phyloP scores from a whole-genome alignment of 2,113 vertebrate genomes.

The Setophaga coronata region DNA sequence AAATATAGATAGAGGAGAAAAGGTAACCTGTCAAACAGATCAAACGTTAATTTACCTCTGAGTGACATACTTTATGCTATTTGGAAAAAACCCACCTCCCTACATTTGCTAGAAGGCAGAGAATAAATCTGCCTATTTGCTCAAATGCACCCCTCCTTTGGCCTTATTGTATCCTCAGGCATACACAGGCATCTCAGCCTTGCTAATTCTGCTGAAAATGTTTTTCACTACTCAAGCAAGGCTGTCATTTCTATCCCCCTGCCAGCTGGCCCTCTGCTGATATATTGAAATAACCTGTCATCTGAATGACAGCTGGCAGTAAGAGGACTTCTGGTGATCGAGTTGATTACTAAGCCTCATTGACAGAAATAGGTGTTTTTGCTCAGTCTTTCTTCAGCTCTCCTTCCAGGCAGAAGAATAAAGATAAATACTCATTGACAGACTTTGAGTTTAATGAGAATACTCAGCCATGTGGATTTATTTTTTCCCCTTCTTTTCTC shows the following conservation, averaged over 20 bases:
- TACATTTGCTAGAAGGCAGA: neutral
- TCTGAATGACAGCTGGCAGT: constrained; percentile 32
- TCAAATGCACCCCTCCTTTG: neutral
- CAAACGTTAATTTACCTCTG: neutral
- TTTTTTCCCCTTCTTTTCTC: neutral
- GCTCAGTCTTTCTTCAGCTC: constrained; percentile 9
- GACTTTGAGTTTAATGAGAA: constrained; percentile 26
- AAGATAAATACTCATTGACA: constrained; percentile 8
- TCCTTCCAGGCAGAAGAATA: neutral
- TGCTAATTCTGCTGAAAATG: constrained; percentile 24
- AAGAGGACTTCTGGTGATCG: constrained; percentile 24
- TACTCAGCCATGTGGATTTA: neutral
- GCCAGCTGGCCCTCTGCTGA: constrained; percentile 32
- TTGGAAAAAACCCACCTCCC: neutral
- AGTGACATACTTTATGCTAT: neutral
- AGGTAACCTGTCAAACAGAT: neutral
- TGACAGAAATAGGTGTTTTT: constrained; percentile 21
- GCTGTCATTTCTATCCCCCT: constrained; percentile 28
- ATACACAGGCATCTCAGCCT: neutral
- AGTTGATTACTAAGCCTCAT: constrained; percentile 43
- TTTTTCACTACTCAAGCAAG: constrained; percentile 25
- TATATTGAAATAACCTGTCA: constrained; percentile 36
- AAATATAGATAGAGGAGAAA: neutral
- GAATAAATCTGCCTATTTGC: neutral
- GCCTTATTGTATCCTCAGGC: neutral